Evolutionary conservation across 2,797 vertebrate species (phyloP).

Genomic region (Gorsachius magnificus): DNA sequence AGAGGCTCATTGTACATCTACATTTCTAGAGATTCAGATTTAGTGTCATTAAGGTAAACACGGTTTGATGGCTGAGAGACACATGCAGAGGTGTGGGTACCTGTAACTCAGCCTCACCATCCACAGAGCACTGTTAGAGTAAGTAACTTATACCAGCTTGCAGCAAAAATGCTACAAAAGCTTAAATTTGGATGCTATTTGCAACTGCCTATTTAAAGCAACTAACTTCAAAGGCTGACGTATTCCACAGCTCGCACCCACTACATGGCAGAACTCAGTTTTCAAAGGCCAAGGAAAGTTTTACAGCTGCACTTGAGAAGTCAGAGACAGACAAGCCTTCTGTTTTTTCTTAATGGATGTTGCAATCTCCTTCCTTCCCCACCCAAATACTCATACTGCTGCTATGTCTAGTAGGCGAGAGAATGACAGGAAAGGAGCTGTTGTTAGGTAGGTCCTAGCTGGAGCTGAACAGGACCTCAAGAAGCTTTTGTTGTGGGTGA

Average conservation of each 20-base stretch:
- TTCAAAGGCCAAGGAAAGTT: slow-evolving; percentile 59
- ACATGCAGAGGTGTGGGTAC: not conserved
- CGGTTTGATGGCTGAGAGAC: not conserved
- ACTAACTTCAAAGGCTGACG: slow-evolving; percentile 32
- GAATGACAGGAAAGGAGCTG: slow-evolving; percentile 61
- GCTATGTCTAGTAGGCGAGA: slow-evolving; percentile 39
- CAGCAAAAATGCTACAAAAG: not conserved
- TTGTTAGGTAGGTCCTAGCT: not conserved
- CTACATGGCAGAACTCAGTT: not conserved
- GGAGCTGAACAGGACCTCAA: not conserved
- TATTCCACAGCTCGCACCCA: not conserved
- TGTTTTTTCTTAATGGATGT: slow-evolving; percentile 14
- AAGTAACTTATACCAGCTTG: not conserved
- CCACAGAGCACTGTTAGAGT: not conserved
- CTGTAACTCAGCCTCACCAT: not conserved
- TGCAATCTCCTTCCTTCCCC: slow-evolving; percentile 67
- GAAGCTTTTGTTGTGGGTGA: slow-evolving; percentile 1
- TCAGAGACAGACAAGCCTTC: not conserved
- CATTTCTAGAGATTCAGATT: not conserved
- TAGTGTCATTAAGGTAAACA: not conserved
- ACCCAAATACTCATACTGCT: slow-evolving; percentile 53
- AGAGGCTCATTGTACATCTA: not conserved
- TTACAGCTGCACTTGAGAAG: slow-evolving; percentile 44
- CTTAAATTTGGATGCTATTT: not conserved
- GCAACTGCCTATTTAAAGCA: slow-evolving; percentile 6